These are phyloP conservation scores for Hypercompe scribonia DNA, from an alignment of 2,888 invertebrate genomes.

Conservation along the genomic window DNA sequence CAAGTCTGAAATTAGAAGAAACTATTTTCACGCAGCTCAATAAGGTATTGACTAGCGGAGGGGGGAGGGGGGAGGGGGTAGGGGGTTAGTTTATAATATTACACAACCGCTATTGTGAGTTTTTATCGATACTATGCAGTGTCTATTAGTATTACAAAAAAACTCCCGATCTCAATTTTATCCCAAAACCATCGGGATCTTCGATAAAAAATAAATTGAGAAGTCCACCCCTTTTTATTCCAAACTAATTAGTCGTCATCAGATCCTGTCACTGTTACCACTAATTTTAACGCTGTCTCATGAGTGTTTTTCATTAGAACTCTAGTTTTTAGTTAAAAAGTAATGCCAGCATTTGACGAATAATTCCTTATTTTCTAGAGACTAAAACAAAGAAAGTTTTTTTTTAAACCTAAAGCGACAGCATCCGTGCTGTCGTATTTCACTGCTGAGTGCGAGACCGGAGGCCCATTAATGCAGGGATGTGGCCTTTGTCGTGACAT, in stretches of 20 bases:
- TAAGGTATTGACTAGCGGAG: no score
- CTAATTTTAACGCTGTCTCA: slow-evolving; percentile 35
- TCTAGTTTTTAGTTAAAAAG: slow-evolving; percentile 30
- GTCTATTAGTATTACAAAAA: neutral
- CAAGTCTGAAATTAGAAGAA: neutral
- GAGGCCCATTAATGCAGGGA: no score
- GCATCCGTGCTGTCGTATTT: no score
- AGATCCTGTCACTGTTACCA: slow-evolving; percentile 36
- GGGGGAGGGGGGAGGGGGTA: no score
- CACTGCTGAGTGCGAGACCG: no score
- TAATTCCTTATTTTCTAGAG: neutral
- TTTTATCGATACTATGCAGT: neutral
- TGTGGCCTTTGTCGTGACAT: no score
- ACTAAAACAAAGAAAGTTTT: neutral
- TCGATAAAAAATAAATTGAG: neutral
- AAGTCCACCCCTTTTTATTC: slow-evolving; percentile 15
- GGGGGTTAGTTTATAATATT: no score
- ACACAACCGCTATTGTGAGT: neutral
- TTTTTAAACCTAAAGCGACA: no score
- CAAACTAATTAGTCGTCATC: slow-evolving; percentile 41
- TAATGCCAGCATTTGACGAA: neutral
- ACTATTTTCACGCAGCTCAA: no score
- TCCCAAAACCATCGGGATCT: neutral
- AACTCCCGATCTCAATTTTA: neutral
- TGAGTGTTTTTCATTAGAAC: slow-evolving; percentile 28